Conservation (phyloP, 2,888 invertebrate species). For the Drosophila stalkeri region DNA sequence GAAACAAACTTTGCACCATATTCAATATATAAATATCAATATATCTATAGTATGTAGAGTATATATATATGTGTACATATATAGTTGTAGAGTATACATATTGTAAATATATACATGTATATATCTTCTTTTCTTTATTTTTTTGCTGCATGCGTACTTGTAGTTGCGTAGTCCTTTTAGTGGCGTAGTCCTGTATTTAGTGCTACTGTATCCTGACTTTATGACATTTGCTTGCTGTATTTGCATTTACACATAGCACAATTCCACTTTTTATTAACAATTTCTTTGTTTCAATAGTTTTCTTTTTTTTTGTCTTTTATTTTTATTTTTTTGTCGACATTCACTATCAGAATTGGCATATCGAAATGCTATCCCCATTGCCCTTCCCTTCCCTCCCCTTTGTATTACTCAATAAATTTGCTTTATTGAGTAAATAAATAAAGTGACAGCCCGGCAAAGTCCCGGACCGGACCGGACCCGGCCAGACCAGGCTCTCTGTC, state of each 20-base stretch:
- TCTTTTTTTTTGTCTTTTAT: not conserved
- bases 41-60: not conserved
- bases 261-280: slow-evolving; percentile 27
- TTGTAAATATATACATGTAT: slow-evolving; percentile 14
- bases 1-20: slow-evolving; percentile 84
- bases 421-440: slow-evolving; percentile 78
- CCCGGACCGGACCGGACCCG: not conserved
- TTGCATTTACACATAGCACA: slow-evolving; percentile 63
- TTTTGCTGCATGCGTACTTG: not conserved
- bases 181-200: slow-evolving; percentile 55
- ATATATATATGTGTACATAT: not conserved
- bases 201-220: slow-evolving; percentile 66
- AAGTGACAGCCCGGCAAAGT: slow-evolving; percentile 48
- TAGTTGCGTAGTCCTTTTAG: slow-evolving; percentile 31
- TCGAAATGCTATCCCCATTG: not conserved
- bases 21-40: slow-evolving; percentile 27
- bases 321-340: slow-evolving; percentile 1
- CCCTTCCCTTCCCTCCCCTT: not conserved
- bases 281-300: slow-evolving; percentile 1
- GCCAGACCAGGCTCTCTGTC: not conserved
- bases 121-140: not conserved
- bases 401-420: slow-evolving; percentile 74
- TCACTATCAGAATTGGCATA: slow-evolving; percentile 33
- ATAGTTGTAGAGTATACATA: not conserved
- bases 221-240: slow-evolving; percentile 72